Conservation (phyloP, 2,888 invertebrate species). For the Leptinotarsa rubiginosa region DNA sequence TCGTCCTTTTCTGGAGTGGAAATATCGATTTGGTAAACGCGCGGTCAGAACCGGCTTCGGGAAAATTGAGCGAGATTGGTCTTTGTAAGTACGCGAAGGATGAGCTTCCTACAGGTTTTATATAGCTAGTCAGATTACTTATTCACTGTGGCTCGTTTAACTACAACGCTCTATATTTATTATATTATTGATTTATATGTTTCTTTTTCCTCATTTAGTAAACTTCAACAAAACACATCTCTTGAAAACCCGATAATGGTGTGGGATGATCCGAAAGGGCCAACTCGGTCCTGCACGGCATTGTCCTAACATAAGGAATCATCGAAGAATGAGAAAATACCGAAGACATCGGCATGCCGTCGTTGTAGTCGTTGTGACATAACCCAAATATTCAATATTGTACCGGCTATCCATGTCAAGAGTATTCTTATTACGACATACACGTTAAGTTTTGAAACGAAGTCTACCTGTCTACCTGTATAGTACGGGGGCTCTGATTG, state of each 20-base stretch:
- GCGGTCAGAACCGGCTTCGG: not conserved
- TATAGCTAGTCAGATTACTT: too few relatives aligned
- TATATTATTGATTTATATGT: too few relatives aligned
- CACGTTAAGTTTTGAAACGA: conserved; percentile 44
- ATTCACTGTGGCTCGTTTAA: too few relatives aligned
- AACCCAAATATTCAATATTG: conserved; percentile 65
- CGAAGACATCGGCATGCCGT: conserved; percentile 57
- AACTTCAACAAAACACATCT: too few relatives aligned
- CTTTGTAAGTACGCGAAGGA: too few relatives aligned
- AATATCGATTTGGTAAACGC: not conserved
- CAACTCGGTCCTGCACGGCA: conserved; percentile 1
- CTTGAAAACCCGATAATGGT: too few relatives aligned
- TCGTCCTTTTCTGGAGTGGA: not conserved
- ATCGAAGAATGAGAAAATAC: conserved; percentile 69
- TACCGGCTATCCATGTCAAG: conserved; percentile 56
- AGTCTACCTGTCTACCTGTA: conserved; percentile 40
- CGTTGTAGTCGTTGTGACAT: conserved; percentile 62
- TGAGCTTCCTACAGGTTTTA: too few relatives aligned
- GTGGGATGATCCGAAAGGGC: not conserved
- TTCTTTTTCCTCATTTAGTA: too few relatives aligned
- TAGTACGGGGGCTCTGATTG: conserved; percentile 23
- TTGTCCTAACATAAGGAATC: conserved; percentile 16
- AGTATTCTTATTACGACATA: conserved; percentile 51
- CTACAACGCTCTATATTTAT: too few relatives aligned
- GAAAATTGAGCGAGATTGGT: too few relatives aligned